Base-by-base conservation (phyloP, 2,113 vertebrate genomes). In the Stomatorhinus ivindoensis region DNA sequence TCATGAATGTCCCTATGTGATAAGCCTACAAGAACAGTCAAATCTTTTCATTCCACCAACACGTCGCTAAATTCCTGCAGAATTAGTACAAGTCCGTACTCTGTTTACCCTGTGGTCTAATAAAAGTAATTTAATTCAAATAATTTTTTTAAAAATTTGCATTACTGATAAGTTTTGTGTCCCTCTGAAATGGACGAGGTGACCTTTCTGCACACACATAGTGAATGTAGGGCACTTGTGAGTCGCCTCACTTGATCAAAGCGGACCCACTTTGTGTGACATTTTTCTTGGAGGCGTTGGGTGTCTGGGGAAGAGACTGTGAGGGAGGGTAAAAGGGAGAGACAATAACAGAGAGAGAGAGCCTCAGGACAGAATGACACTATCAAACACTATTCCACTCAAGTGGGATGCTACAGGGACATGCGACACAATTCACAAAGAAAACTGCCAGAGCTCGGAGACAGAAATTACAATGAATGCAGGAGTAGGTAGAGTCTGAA, bases 311-410 rank as follows among this genome's bases (percentile, higher is more conserved):
- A 84, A 84, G 35, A 53, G 87, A 44, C 87, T 69, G 35, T 7
- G 39, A 69, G 42, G 39, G 53, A 24, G 55, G 42, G 31, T 35
- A 5, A 35, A 10, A 46, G 51, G 27, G 51, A 58, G 50, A 87
- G 53, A 87, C 51, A 61, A 51, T 35, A 42, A 87, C 6, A 44
- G 87, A 65, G 19, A 58, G 86, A 87, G 24, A 46, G 82, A 44
- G 82, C 21, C 44, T n/a, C 39, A 3, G 82, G 44, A 84, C 42
- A n/a, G 65, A 69, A 76, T 58, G 46, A 84, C 50, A 83, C 31
- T 83, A 83, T 84, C 46, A 89, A 89, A 89, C 58, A 3, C 47
- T 51, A 47, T 84, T 84, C 39, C 82, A n/a, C 35, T 46, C 35
- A 84, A 84, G 21, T 84, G 44, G 44, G 19, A 13, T 84, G 82